A percentile compares a stretch with the other conserved stretches of the same genome.
Evolutionary conservation across 2,113 vertebrate species (phyloP).

Genomic region (Reinhardtius hippoglossoides): DNA sequence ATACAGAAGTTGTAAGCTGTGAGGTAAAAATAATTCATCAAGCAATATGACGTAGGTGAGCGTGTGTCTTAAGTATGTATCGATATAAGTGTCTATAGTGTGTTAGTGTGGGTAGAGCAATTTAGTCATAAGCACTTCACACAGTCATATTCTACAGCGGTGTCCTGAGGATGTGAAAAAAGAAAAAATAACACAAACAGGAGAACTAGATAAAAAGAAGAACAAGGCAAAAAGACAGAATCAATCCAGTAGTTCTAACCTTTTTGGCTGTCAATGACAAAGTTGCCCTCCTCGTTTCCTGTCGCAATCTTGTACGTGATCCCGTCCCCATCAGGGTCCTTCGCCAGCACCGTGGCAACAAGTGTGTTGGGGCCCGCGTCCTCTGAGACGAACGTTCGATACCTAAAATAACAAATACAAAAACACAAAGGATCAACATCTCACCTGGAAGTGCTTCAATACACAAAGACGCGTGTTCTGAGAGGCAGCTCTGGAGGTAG

Average conservation of each 20-base stretch:
- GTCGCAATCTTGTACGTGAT: conserved; percentile 86
- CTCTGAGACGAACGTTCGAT: conserved; percentile 91
- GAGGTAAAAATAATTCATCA: background rate
- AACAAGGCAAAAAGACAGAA: background rate
- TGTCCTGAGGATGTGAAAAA: background rate
- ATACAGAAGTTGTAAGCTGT: background rate
- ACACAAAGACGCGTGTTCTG: background rate
- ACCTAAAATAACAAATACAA: conserved; percentile 77
- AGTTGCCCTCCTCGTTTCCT: conserved; percentile 89
- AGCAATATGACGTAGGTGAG: background rate
- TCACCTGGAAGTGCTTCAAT: background rate
- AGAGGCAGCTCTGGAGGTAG: background rate
- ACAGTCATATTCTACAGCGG: no score
- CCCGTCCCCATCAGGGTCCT: conserved; percentile 90
- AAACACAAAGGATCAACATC: conserved; percentile 31
- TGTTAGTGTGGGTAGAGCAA: no score
- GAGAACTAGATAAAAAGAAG: background rate
- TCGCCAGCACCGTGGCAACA: conserved; percentile 88
- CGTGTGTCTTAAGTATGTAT: background rate
- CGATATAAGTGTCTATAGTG: background rate
- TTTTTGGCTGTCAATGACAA: conserved; percentile 90
- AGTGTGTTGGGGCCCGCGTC: conserved; percentile 90
- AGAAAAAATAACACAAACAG: background rate
- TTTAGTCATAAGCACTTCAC: no score
- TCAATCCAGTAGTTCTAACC: conserved; percentile 73